Base-by-base conservation (phyloP, 64 coral and sea anemone species). In the Hydrozoanthus tunicans region DNA sequence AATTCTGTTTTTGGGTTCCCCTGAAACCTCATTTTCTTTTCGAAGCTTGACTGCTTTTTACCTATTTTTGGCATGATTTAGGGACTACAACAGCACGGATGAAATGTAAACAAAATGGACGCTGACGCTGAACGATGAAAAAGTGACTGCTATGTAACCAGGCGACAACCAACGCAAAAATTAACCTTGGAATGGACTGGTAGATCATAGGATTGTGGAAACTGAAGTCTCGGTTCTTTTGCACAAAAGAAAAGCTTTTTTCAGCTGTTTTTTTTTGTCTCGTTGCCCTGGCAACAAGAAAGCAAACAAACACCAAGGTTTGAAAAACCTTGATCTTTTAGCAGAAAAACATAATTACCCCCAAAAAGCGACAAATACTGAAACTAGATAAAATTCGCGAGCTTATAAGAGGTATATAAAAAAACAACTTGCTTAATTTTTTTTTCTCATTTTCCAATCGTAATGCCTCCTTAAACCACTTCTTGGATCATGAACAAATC, bases 1-100 rank as follows among this genome's bases (percentile, higher is more conserved):
- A 71, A 71, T 71, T 71, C 68, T 71, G 68, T 71, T 71, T 71
- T 71, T 11, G 67, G 17, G 17, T 71, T 71, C 68, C 68, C 68
- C 68, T 71, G 17, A 71, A 71, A 71, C 17, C n/a, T 71, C 6
- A 23, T 20, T 24, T 71, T 4, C 17, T 71, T 70, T 71, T 71
- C 17, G 68, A 71, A 71, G 68, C 6, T 23, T 71, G 68, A 71
- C 17, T 71, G 15, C 17, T 71, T 71, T 71, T 71, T 24, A 71
- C 68, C 68, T 24, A 5, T 71, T 71, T 71, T 71, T 25, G 68
- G 68, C 68, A 71, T 71, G 67, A 24, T 71, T 23, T 71, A 8
- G 12, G 2, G 65, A 68, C 12, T 11, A 68, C 0, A 68, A 68
- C 65, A n/a, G 4, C 3, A 68, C 65, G 12, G 15, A 68, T n/a